Percentiles rank a stretch among this genome's conserved stretches.
Evolutionary conservation across 2,888 invertebrate species (phyloP).

Genomic region (Drosophila siamana): DNA sequence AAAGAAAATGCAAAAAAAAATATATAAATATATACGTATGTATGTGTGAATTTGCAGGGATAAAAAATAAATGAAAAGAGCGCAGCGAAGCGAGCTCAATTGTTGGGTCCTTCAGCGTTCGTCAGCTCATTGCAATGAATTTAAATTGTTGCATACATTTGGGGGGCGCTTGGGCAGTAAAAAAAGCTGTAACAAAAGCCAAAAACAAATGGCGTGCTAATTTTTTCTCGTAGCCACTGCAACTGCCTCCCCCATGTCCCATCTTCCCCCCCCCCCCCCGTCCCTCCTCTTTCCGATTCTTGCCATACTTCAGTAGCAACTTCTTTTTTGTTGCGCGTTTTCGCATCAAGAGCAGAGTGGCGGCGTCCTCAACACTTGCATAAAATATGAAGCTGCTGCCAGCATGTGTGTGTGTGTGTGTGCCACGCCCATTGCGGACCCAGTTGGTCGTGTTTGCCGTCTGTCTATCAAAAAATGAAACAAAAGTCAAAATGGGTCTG

Average conservation of each 20-base stretch:
- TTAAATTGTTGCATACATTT: conserved; percentile 78
- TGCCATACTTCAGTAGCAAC: conserved; percentile 2
- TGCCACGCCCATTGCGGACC: conserved; percentile 39
- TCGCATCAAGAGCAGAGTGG: conserved; percentile 10
- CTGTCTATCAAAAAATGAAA: conserved; percentile 78
- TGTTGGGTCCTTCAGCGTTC: conserved; percentile 47
- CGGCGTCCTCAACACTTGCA: conserved; percentile 62
- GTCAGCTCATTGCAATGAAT: conserved; percentile 77
- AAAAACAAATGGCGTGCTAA: conserved; percentile 74
- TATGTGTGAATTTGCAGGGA: too few relatives aligned
- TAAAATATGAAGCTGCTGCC: conserved; percentile 69
- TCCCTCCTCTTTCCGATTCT: background rate
- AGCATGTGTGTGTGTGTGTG: conserved; percentile 24
- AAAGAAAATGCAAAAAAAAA: background rate
- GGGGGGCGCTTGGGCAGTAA: conserved; percentile 43
- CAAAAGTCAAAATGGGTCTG: conserved; percentile 70
- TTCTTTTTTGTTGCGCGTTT: conserved; percentile 8
- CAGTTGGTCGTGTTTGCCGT: conserved; percentile 61
- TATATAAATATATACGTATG: background rate
- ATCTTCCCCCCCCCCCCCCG: too few relatives aligned
- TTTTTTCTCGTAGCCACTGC: conserved; percentile 60
- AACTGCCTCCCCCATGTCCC: conserved; percentile 19
- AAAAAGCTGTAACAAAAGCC: conserved; percentile 64
- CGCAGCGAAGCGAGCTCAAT: conserved; percentile 34
- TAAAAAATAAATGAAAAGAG: conserved; percentile 12